These are phyloP conservation scores for Enteromius paludinosus DNA, from an alignment of 2,797 vertebrate genomes.

Conservation along the genomic window DNA sequence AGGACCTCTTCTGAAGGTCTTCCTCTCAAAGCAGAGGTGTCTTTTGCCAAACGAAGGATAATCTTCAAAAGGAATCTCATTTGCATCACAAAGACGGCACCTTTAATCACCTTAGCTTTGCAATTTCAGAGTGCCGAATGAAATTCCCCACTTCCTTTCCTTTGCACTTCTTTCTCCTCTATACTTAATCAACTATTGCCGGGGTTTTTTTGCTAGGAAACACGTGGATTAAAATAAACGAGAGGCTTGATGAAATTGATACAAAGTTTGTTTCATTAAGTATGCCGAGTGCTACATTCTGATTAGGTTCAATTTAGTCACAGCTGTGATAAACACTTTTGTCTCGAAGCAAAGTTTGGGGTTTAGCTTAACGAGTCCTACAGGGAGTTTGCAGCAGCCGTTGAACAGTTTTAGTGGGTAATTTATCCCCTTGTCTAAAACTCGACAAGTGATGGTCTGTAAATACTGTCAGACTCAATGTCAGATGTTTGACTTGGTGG, in stretches of 20 bases:
- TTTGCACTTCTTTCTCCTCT: constrained; percentile 30
- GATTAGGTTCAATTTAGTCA: constrained; percentile 44
- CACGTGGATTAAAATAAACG: constrained; percentile 38
- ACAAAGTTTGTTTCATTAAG: constrained; percentile 48
- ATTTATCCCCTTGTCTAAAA: constrained; percentile 28
- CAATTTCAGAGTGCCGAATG: constrained; percentile 30
- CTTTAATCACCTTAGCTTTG: constrained; percentile 52
- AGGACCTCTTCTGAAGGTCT: background rate
- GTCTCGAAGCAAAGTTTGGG: constrained; percentile 14
- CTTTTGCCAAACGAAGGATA: constrained; percentile 13
- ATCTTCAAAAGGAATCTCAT: constrained; percentile 50
- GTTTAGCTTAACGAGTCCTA: background rate
- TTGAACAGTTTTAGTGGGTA: background rate
- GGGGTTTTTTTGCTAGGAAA: constrained; percentile 34
- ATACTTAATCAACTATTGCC: constrained; percentile 51
- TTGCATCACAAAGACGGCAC: constrained; percentile 51
- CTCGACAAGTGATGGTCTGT: background rate
- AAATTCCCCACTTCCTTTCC: constrained; percentile 31
- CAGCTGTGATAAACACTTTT: constrained; percentile 32
- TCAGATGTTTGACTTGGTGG: constrained; percentile 12
- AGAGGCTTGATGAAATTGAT: constrained; percentile 50
- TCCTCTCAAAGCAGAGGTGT: constrained; percentile 51
- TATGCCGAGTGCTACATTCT: constrained; percentile 27
- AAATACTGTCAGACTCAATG: background rate
- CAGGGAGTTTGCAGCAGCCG: background rate